Base-by-base conservation (phyloP, 2,113 vertebrate species). In the Apistogramma diplotaenia region DNA sequence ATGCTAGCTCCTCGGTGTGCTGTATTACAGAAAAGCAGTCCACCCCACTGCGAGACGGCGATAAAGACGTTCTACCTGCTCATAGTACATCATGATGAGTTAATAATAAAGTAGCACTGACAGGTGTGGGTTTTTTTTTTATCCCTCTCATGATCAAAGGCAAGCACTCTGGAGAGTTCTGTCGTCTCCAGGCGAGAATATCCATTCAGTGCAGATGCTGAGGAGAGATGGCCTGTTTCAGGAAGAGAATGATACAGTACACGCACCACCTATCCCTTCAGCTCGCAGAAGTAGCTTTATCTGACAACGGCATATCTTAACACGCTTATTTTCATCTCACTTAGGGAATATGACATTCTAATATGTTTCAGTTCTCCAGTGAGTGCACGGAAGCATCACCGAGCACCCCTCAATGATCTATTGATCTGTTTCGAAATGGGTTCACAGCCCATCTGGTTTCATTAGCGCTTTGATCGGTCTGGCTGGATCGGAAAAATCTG, bases 101-200 rank as follows among this genome's bases (percentile, higher is more conserved):
- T 94, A 94, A 94, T 94, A 93, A 93, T 90, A 92, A 94, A 93
- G 93, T 59, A 77, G 83, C 89, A 86, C 91, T 93, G 94, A 94
- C 93, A 93, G 91, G 88, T 88, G 91, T 89, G 85, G 75, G 23
- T 85, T 87, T 91, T 90, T 91, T 90, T 35, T 93, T 89, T 87
- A 91, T 91, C 89, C 86, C 84, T 87, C 89, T 84, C 85, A 87
- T 88, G 90, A 92, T 94, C 87, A 94, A 93, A 94, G 93, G 84
- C 84, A 84, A 89, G 85, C 88, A 87, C 88, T 87, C 90, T 40
- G 77, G 93, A 93, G 93, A 92, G 90, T 91, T 92, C 80, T 87
- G 88, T 89, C 82, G 82, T 93, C 92, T 93, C 93, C 84, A 92
- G 89, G 93, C 89, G 87, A 92, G 89, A 92, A 89, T 89, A 92